Conservation (phyloP, 2,888 invertebrate species). For the Lepidochrysops patricia region DNA sequence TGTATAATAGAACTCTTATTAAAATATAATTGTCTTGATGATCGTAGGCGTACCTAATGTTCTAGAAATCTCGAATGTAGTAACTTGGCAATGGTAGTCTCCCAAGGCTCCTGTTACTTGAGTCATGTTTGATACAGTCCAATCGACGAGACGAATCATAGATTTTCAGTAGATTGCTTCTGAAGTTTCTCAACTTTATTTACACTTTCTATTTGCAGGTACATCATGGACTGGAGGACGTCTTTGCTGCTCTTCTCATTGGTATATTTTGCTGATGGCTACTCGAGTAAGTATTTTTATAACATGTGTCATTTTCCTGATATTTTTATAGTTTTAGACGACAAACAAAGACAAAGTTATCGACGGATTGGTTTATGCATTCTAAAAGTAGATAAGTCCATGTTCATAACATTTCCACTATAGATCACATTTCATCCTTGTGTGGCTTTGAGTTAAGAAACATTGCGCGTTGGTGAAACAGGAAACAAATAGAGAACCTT, state of each 20-base stretch:
- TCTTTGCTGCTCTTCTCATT: slow-evolving; percentile 43
- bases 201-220: slow-evolving; percentile 41
- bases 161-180: too few species aligned
- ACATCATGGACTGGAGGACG: slow-evolving; percentile 59
- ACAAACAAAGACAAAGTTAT: not conserved
- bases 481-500: not conserved
- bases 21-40: too few species aligned
- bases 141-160: too few species aligned
- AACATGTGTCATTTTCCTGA: too few species aligned
- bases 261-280: slow-evolving; percentile 56
- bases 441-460: not conserved
- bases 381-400: too few species aligned
- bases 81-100: too few species aligned
- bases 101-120: too few species aligned
- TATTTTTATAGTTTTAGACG: not conserved
- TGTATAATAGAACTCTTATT: too few species aligned
- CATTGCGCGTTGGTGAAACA: not conserved
- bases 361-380: too few species aligned
- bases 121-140: too few species aligned
- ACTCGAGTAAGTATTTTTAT: slow-evolving; percentile 64
- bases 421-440: not conserved
- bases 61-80: too few species aligned
- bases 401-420: not conserved
- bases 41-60: too few species aligned
- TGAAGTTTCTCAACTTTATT: not conserved